Percentiles rank a stretch among this genome's conserved stretches.
Conservation (phyloP, 2,113 vertebrate genomes). For the Cebus imitator region DNA sequence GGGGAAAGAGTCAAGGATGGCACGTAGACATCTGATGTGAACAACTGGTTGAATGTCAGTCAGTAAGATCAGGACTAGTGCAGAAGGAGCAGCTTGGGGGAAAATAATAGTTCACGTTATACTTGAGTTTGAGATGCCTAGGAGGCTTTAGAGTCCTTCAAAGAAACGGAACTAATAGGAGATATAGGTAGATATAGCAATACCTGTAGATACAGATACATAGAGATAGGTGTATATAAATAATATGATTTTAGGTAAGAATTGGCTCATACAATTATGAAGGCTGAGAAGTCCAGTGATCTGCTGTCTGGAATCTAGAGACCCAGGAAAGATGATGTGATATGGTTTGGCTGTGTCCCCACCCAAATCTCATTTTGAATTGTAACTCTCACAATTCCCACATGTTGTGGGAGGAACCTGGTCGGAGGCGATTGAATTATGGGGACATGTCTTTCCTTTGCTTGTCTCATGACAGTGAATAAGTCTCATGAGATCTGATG, state of each 20-base stretch:
- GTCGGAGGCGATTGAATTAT: no score
- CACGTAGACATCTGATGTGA: background rate
- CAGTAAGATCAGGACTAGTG: no score
- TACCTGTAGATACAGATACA: background rate
- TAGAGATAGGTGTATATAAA: background rate
- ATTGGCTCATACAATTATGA: background rate
- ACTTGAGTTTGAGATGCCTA: background rate
- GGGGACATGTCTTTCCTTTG: no score
- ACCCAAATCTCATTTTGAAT: no score
- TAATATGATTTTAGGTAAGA: background rate
- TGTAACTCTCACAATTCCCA: no score
- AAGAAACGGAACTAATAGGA: background rate
- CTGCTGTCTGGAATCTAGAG: background rate
- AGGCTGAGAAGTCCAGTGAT: background rate
- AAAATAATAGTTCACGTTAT: background rate
- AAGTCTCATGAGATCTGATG: no score
- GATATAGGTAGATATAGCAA: background rate
- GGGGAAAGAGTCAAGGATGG: background rate
- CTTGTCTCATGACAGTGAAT: no score
- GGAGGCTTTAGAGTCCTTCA: background rate
- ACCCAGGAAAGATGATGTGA: background rate
- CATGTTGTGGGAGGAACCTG: no score
- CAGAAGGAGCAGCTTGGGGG: background rate
- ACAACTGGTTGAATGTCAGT: background rate
- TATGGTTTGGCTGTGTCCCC: no score